Percentiles rank a stretch among this genome's conserved stretches.
Conservation (phyloP, 2,888 invertebrate species). For the Perithous albicinctus region DNA sequence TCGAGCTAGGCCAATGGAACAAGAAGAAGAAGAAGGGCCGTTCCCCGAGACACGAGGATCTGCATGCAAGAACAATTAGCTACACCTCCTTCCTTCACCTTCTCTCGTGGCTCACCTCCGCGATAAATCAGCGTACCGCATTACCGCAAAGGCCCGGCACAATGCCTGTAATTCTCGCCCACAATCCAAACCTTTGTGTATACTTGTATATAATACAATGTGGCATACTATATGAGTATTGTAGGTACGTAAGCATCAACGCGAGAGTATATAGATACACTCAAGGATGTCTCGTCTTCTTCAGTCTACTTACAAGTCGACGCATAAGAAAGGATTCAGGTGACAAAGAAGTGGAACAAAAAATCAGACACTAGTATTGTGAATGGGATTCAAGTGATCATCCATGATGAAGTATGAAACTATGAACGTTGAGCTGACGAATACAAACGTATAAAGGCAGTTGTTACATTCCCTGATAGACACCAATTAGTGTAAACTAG, state of each 20-base stretch:
- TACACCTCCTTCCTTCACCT: conserved; percentile 77
- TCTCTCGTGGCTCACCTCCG: conserved; percentile 79
- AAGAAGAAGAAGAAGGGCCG: conserved; percentile 64
- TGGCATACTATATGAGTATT: not conserved
- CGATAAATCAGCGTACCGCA: conserved; percentile 82
- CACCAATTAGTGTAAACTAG: too few relatives aligned
- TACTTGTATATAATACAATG: conserved; percentile 22
- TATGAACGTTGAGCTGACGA: not conserved
- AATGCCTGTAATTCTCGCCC: conserved; percentile 83
- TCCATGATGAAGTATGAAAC: not conserved
- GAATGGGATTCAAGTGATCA: not conserved
- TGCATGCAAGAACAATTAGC: conserved; percentile 83
- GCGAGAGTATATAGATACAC: conserved; percentile 26
- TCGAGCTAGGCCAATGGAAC: conserved; percentile 39
- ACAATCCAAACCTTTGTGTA: conserved; percentile 70
- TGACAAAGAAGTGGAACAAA: conserved; percentile 39
- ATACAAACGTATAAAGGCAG: not conserved
- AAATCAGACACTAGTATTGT: conserved; percentile 7
- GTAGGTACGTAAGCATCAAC: conserved; percentile 19
- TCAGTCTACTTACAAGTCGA: not conserved
- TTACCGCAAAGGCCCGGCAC: conserved; percentile 80
- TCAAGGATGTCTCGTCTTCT: conserved; percentile 31
- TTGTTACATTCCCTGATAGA: too few relatives aligned
- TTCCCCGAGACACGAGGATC: conserved; percentile 70
- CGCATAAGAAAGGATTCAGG: conserved; percentile 41